Evolutionary conservation across 2,888 invertebrate genomes (phyloP), one percentile per base, ranked within the genome.

Genomic region (Lycia hirtaria): DNA sequence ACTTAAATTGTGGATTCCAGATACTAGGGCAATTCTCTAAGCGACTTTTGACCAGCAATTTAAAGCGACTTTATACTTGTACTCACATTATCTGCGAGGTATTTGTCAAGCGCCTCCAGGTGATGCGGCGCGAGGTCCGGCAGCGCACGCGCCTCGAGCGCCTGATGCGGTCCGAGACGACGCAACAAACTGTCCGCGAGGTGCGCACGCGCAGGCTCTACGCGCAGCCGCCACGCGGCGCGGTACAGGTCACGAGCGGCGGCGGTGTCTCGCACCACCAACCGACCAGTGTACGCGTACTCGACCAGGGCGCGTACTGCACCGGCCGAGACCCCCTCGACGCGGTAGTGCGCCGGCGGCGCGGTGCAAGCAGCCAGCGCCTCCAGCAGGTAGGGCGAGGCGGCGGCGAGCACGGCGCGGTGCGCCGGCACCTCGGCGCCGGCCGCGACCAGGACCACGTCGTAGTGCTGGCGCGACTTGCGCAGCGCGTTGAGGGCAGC

Each of bases 381-480:
- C 73, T 69, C 69, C 78, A 96, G 95, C 64, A 97, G 92, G 81
- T 95, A 95, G 4, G 96, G 95, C 67, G 96, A 96, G 43, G 95
- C 95, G 67, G 96, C 95, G 3, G 96, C 96, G 71, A 97, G 90
- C 57, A 97, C 95, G 47, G 96, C 96, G 69, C 95, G 93, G 83
- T 97, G 97, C 83, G 97, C 97, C 24, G 86, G 69, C 67, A 86
- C 76, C 76, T 87, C 88, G 56, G 73, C 83, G 57, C 92, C 92
- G 90, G 93, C 93, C 78, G 96, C 97, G 83, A 96, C 95, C 73
- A 97, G 93, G 75, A 96, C 93, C 71, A 96, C 96, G 91, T 97
- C 97, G 90, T 96, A 97, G 87, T 97, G 96, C 81, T 97, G 96
- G 56, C 95, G 94, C 81, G 96, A 96, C 86, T 96, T 96, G 73